A percentile compares a stretch with the other conserved stretches of the same genome.
Evolutionary conservation across 2,797 vertebrate species (phyloP).

Genomic region (Sebastes minor): DNA sequence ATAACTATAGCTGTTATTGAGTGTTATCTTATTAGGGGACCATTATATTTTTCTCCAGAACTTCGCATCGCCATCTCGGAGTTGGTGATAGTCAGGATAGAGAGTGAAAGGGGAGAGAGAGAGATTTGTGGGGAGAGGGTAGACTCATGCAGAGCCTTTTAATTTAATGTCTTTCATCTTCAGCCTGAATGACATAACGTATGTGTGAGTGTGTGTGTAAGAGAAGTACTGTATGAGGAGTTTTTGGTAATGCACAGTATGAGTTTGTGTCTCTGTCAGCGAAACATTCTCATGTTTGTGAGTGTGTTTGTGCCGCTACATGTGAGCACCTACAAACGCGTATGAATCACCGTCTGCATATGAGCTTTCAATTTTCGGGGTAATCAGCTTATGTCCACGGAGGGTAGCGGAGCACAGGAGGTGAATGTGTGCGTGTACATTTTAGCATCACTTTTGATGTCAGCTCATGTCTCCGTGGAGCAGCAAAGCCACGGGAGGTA

Average conservation of each 20-base stretch:
- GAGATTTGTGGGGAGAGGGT: constrained; percentile 25
- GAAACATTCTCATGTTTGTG: constrained; percentile 2
- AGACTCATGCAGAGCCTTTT: constrained; percentile 44
- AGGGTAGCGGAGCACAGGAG: constrained; percentile 45
- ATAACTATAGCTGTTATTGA: constrained; percentile 32
- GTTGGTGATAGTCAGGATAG: constrained; percentile 7
- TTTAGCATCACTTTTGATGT: constrained; percentile 66
- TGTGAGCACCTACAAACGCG: constrained; percentile 19
- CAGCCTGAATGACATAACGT: constrained; percentile 24
- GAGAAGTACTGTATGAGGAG: neutral
- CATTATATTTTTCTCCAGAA: constrained; percentile 22
- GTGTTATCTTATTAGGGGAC: constrained; percentile 41
- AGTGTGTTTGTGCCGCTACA: constrained; percentile 6
- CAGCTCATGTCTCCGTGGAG: constrained; percentile 63
- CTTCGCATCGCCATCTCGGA: neutral
- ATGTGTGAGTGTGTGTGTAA: neutral
- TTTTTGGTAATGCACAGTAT: constrained; percentile 16
- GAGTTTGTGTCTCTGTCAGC: neutral
- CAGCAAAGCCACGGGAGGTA: constrained; percentile 56
- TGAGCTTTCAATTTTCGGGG: constrained; percentile 60
- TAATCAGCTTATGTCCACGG: constrained; percentile 68
- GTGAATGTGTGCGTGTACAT: constrained; percentile 43
- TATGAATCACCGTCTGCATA: constrained; percentile 29
- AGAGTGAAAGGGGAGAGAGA: constrained; percentile 13
- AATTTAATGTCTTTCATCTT: constrained; percentile 61